phyloP scores from a whole-genome alignment of 2,888 invertebrate species.

The Hypsopygia costalis region DNA sequence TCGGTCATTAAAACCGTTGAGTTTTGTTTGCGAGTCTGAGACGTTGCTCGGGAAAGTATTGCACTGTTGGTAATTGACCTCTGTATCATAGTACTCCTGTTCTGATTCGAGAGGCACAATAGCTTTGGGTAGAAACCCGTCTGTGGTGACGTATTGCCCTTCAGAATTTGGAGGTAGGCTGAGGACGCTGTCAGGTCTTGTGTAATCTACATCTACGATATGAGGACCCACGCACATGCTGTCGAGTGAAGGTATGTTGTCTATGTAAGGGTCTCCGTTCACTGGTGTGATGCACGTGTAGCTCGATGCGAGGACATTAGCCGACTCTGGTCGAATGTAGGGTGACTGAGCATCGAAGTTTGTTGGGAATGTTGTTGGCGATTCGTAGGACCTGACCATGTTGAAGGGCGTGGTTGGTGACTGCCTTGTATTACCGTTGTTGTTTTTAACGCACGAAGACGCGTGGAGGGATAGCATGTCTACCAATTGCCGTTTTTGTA shows the following conservation, averaged over 20 bases:
- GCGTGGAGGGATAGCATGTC: constrained; percentile 90
- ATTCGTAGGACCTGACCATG: constrained; percentile 66
- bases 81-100: constrained; percentile 74
- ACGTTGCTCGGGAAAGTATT: constrained; percentile 74
- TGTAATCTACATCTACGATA: constrained; percentile 61
- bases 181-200: constrained; percentile 67
- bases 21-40: constrained; percentile 67
- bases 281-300: constrained; percentile 66
- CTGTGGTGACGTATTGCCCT: constrained; percentile 53
- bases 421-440: constrained; percentile 53
- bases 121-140: constrained; percentile 67
- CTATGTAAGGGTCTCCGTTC: constrained; percentile 62
- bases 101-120: constrained; percentile 79
- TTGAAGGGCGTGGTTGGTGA: constrained; percentile 67
- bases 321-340: constrained; percentile 75
- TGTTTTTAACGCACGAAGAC: constrained; percentile 84
- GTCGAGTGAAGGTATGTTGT: constrained; percentile 62
- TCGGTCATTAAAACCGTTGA: constrained; percentile 81
- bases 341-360: constrained; percentile 69
- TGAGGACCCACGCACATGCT: constrained; percentile 59
- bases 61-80: constrained; percentile 79
- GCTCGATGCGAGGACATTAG: constrained; percentile 72
- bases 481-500: constrained; percentile 87
- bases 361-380: constrained; percentile 65
- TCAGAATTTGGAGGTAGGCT: constrained; percentile 59